These are phyloP conservation scores for Spondyliosoma cantharus DNA, from an alignment of 2,797 vertebrate genomes.

Conservation along the genomic window DNA sequence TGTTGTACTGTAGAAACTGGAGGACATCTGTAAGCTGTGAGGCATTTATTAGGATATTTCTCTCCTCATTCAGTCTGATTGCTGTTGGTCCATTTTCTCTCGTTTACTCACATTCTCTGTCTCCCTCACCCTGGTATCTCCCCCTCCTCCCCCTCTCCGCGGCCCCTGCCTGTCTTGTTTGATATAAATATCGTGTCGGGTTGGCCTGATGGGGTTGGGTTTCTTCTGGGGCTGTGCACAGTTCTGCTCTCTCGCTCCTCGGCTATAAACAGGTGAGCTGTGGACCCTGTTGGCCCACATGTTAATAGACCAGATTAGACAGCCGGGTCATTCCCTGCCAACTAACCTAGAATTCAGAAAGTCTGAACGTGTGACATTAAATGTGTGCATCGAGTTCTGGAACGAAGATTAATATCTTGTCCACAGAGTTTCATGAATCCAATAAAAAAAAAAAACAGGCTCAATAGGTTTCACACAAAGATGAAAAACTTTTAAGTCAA, in stretches of 20 bases:
- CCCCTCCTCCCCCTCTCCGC: conserved; percentile 49
- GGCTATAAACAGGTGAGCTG: conserved; percentile 81
- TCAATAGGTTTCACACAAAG: too few species aligned
- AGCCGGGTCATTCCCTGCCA: too few species aligned
- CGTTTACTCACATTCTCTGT: conserved; percentile 21
- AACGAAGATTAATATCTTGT: too few species aligned
- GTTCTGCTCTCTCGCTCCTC: conserved; percentile 70
- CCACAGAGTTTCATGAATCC: too few species aligned
- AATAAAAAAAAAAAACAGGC: too few species aligned
- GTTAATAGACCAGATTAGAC: conserved; percentile 66
- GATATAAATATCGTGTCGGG: conserved; percentile 84
- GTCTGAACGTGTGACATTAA: too few species aligned
- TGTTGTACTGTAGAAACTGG: background rate
- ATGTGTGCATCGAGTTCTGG: too few species aligned
- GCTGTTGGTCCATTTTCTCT: conserved; percentile 8
- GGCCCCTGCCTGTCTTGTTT: conserved; percentile 74
- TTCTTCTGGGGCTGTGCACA: conserved; percentile 72
- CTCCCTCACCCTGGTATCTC: conserved; percentile 55
- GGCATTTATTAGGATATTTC: conserved; percentile 1
- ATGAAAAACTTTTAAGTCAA: too few species aligned
- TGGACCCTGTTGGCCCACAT: conserved; percentile 64
- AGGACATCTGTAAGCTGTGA: background rate
- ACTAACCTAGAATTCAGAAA: too few species aligned
- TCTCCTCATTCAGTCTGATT: background rate
- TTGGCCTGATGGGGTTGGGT: conserved; percentile 76